Evolutionary conservation across 2,888 invertebrate genomes (phyloP).

Genomic region (Athrips mouffetella): DNA sequence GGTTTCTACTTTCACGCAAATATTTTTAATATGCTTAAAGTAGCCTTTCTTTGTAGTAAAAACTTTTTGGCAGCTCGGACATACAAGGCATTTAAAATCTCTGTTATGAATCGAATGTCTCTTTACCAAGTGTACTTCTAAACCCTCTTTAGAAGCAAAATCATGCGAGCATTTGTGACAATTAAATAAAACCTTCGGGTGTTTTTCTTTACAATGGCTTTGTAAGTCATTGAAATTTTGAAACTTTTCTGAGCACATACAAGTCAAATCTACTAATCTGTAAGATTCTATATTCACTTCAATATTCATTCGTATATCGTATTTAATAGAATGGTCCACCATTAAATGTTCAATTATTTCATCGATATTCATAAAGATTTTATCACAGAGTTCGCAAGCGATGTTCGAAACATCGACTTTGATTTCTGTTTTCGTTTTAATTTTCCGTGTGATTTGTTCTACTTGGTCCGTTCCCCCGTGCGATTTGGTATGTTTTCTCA

Average conservation of each 20-base stretch:
- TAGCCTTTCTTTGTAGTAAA: conserved; percentile 13
- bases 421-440: conserved; percentile 32
- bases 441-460: conserved; percentile 20
- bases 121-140: conserved; percentile 5
- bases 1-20: conserved; percentile 7
- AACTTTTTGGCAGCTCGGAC: conserved; percentile 14
- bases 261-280: conserved; percentile 21
- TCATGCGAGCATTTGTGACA: conserved; percentile 5
- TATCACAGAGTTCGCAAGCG: conserved; percentile 35
- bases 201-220: not conserved
- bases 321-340: conserved; percentile 14
- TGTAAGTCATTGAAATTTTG: conserved; percentile 10
- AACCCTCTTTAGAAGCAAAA: not conserved
- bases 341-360: conserved; percentile 12
- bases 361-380: conserved; percentile 1
- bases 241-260: conserved; percentile 18
- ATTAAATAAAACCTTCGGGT: conserved; percentile 3
- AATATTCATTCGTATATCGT: conserved; percentile 5
- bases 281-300: conserved; percentile 12
- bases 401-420: conserved; percentile 40
- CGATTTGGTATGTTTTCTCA: conserved; percentile 36
- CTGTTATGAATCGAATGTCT: not conserved
- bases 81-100: conserved; percentile 4
- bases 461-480: conserved; percentile 30
- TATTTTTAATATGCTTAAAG: conserved; percentile 8